phyloP scores from a whole-genome alignment of 1,140 invertebrate species.

The Drosophila auraria region DNA sequence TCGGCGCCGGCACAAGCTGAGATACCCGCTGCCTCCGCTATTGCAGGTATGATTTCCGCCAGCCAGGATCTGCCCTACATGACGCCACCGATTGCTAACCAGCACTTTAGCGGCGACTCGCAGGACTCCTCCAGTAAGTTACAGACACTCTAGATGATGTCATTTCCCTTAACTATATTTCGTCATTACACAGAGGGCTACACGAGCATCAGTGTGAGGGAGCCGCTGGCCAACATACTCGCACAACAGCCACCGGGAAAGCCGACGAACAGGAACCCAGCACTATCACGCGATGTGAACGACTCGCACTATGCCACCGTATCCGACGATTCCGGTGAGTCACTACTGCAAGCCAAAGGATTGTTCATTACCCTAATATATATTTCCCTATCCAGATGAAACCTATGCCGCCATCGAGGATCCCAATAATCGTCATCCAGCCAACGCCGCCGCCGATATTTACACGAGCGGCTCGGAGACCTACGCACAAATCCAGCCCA shows the following conservation, averaged over 20 bases:
- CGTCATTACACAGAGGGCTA: slow-evolving; percentile 90
- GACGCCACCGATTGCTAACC: slow-evolving; percentile 90
- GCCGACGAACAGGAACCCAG: slow-evolving; percentile 85
- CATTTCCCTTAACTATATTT: neutral
- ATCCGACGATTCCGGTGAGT: slow-evolving; percentile 92
- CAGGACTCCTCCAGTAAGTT: slow-evolving; percentile 92
- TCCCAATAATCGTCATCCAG: slow-evolving; percentile 88
- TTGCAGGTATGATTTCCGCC: slow-evolving; percentile 92
- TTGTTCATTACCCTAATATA: neutral
- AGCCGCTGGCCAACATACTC: slow-evolving; percentile 92
- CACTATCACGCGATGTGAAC: slow-evolving; percentile 83
- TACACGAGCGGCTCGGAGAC: slow-evolving; percentile 94
- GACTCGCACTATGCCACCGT: slow-evolving; percentile 92
- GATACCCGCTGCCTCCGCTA: slow-evolving; percentile 92
- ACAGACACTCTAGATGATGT: neutral
- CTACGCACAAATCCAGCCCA: slow-evolving; percentile 93
- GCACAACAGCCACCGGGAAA: slow-evolving; percentile 86
- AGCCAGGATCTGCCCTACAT: slow-evolving; percentile 95
- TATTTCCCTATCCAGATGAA: slow-evolving; percentile 88
- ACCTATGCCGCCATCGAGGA: slow-evolving; percentile 96
- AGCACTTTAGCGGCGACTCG: slow-evolving; percentile 92
- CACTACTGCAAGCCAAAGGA: neutral
- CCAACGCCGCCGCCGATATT: slow-evolving; percentile 83
- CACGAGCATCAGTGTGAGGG: slow-evolving; percentile 95
- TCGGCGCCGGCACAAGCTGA: slow-evolving; percentile 76